phyloP scores from a whole-genome alignment of 2,113 vertebrate species.

The Rhadina sibilatrix region DNA sequence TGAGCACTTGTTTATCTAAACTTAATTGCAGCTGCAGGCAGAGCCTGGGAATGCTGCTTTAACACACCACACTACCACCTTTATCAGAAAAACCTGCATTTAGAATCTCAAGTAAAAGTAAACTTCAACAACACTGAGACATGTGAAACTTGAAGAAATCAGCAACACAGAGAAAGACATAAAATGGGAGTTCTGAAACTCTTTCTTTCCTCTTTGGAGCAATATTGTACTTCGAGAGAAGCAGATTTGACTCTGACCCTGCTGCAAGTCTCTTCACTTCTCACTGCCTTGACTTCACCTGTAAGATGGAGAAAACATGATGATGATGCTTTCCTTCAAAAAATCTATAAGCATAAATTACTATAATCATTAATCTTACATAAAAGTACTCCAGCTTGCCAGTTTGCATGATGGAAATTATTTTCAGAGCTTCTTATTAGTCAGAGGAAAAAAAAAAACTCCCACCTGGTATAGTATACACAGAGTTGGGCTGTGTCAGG shows the following conservation, averaged over 20 bases:
- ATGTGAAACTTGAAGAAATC: neutral
- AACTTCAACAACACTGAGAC: neutral
- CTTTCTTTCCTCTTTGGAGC: neutral
- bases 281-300: neutral
- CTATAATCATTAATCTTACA: fast-evolving
- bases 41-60: neutral
- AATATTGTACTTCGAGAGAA: neutral
- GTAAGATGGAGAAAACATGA: neutral
- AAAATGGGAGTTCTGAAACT: neutral
- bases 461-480: fast-evolving
- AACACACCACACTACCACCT: neutral
- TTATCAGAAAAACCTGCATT: neutral
- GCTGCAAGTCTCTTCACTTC: neutral
- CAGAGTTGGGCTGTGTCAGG: neutral
- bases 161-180: neutral
- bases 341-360: neutral
- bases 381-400: neutral
- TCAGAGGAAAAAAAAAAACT: neutral
- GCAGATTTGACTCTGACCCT: neutral
- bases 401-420: neutral
- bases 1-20: neutral
- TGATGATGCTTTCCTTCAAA: neutral
- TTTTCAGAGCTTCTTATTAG: neutral
- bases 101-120: neutral
- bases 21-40: neutral